Evolutionary conservation across 2,797 vertebrate genomes (phyloP), one percentile per base, ranked within the genome.

Genomic region (Gadopsis marmoratus): DNA sequence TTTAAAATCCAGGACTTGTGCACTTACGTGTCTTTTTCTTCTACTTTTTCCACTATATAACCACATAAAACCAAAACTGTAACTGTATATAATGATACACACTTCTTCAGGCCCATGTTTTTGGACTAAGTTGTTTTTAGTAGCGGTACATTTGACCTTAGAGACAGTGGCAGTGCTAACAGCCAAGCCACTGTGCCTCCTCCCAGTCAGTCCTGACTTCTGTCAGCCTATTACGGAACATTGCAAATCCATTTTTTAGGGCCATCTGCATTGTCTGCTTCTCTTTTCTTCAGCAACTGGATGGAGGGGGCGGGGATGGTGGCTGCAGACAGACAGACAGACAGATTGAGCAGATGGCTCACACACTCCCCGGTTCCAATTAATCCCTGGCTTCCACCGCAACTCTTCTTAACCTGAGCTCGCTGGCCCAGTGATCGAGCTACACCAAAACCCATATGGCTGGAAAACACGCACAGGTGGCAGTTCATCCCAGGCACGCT

Each of bases 401-500:
- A 97, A 95, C 96, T 97, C 94, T 96, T 96, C 95, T 96, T 97
- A 97, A 97, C 97, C 96, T 96, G 93, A 85, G 79, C 95, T 95
- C 92, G 94, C 96, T 95, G 95, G 93, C 94, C 88, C 82, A 95
- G 96, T 96, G 96, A 95, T 93, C 92, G 89, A 94, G 94, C 95
- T 95, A 95, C 95, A 97, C 95, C 92, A 95, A 95, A 96, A 96
- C 95, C 96, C 97, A 96, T 97, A 97, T 97, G 96, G 96, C 91
- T 76, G 79, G 64, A 64, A 93, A 82, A 91, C 88, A 90, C 81
- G 71, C 91, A 91, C 91, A 93, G 91, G 92, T 88, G 83, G 87
- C 66, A 64, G 62, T 78, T 84, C 55, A 69, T 83, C 74, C 11
- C 21, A 14, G 69, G 74, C 78, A 73, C 0, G 10, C 33, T 1